phyloP scores from a whole-genome alignment of 2,113 vertebrate species.

The Microcebus murinus region DNA sequence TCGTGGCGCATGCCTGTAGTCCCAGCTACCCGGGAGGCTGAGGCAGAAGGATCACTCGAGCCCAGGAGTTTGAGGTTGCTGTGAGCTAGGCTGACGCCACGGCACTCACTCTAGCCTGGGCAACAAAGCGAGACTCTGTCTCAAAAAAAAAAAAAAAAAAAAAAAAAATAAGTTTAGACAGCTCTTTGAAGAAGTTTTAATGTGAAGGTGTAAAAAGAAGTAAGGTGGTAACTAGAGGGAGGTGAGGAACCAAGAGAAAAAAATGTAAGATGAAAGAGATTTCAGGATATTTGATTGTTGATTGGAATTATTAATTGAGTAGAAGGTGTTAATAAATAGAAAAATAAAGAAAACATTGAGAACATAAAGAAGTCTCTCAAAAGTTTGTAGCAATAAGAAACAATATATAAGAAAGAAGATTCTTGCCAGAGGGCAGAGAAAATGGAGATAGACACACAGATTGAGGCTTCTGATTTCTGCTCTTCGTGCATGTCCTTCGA shows the following conservation, averaged over 20 bases:
- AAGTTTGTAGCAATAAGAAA: neutral
- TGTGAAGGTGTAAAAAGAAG: neutral
- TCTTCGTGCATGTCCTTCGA: neutral
- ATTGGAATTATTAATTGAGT: neutral
- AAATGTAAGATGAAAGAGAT: neutral
- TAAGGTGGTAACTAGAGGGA: neutral
- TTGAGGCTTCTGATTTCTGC: neutral
- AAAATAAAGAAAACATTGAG: neutral
- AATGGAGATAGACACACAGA: neutral
- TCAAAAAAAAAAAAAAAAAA: no score
- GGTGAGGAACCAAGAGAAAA: neutral
- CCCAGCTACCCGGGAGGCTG: no score
- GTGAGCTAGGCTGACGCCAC: no score
- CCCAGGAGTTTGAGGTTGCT: no score
- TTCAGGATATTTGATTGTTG: neutral
- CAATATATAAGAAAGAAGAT: neutral
- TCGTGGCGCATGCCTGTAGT: no score
- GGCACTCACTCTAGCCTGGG: no score
- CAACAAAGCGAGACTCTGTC: no score
- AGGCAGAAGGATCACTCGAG: no score
- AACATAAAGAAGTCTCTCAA: neutral
- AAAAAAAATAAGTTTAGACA: neutral
- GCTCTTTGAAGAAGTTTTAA: conserved; percentile 17
- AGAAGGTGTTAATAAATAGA: neutral
- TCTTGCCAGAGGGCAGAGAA: neutral